Conservation (phyloP, 2,797 vertebrate genomes). For the Apogon hyalosoma region DNA sequence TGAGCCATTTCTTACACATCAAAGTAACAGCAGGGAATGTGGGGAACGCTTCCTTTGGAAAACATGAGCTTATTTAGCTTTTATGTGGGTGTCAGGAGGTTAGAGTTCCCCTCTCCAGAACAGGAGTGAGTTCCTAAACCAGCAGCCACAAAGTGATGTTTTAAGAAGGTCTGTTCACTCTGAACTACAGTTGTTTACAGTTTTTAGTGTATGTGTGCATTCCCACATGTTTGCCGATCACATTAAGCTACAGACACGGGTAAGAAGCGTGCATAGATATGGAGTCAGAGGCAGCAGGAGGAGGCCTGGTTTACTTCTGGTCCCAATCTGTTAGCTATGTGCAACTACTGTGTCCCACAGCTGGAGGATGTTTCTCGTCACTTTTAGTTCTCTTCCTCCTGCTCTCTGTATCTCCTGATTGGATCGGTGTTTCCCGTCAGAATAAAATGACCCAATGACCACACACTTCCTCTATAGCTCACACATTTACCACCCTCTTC, state of each 20-base stretch:
- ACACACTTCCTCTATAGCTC: constrained; percentile 51
- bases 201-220: constrained; percentile 14
- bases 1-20: constrained; percentile 70
- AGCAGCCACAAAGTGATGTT: constrained; percentile 28
- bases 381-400: constrained; percentile 26
- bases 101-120: constrained; percentile 54
- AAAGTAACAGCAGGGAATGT: constrained; percentile 66
- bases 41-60: constrained; percentile 70
- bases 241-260: constrained; percentile 7
- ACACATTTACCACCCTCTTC: constrained; percentile 36
- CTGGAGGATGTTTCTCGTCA: constrained; percentile 57
- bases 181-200: not conserved
- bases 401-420: constrained; percentile 34
- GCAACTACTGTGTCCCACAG: constrained; percentile 46
- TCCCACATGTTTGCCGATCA: constrained; percentile 11
- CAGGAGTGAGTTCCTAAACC: constrained; percentile 30
- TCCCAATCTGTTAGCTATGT: constrained; percentile 38
- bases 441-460: constrained; percentile 52
- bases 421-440: constrained; percentile 61
- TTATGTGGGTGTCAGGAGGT: constrained; percentile 58
- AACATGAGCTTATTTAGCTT: constrained; percentile 75
- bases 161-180: constrained; percentile 7
- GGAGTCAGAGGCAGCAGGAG: constrained; percentile 1
- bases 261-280: constrained; percentile 7
- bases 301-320: constrained; percentile 22